phyloP scores from a whole-genome alignment of 1,140 invertebrate genomes.

The Lepidostoma basale region DNA sequence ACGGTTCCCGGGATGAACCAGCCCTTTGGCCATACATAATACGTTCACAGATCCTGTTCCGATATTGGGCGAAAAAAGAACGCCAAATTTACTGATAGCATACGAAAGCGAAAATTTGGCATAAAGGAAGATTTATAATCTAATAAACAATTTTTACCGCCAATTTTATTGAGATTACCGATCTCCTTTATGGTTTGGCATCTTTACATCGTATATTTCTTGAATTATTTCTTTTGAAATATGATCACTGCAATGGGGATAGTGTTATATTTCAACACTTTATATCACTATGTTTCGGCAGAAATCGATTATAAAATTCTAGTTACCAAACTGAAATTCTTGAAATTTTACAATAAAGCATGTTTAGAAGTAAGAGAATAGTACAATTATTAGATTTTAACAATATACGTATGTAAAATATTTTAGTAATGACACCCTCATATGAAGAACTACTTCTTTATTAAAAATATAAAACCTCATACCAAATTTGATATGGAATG shows the following conservation, averaged over 20 bases:
- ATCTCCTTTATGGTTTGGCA: slow-evolving; percentile 4
- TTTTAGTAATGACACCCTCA: too few species aligned
- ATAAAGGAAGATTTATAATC: slow-evolving; percentile 22
- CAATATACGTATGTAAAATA: too few species aligned
- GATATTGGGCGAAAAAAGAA: slow-evolving; percentile 19
- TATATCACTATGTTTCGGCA: neutral
- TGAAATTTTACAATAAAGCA: too few species aligned
- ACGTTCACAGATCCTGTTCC: neutral
- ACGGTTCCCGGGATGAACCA: neutral
- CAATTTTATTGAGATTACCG: slow-evolving; percentile 26
- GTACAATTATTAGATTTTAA: too few species aligned
- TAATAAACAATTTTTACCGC: slow-evolving; percentile 32
- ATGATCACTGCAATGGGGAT: neutral
- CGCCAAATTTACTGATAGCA: slow-evolving; percentile 16
- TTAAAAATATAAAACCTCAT: too few species aligned
- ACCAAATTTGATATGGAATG: too few species aligned
- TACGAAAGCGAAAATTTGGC: slow-evolving; percentile 25
- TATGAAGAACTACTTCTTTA: too few species aligned
- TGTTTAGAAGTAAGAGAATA: too few species aligned
- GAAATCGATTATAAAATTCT: neutral
- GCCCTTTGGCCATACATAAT: neutral
- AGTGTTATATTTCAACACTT: neutral
- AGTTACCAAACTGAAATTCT: too few species aligned
- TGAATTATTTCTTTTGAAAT: neutral
- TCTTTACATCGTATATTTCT: neutral